phyloP scores from a whole-genome alignment of 2,113 vertebrate genomes.

The Prolemur simus region DNA sequence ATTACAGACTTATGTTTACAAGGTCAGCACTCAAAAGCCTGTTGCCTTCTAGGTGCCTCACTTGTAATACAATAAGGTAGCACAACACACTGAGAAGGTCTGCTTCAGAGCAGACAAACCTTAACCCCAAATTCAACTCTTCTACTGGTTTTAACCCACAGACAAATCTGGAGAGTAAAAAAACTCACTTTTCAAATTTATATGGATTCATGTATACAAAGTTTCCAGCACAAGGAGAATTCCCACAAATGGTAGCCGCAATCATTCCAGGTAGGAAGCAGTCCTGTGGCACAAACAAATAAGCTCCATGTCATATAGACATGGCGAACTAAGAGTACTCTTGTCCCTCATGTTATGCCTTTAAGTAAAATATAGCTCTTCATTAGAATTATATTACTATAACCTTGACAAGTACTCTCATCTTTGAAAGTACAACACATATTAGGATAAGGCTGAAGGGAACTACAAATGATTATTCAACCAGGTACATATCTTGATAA shows the following conservation, averaged over 20 bases:
- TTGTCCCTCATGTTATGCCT: background rate
- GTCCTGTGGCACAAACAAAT: background rate
- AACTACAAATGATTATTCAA: background rate
- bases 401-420: background rate
- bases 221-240: background rate
- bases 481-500: background rate
- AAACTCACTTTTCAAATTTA: background rate
- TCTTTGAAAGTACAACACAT: background rate
- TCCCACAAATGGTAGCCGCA: background rate
- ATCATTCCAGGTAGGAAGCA: background rate
- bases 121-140: background rate
- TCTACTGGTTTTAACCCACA: background rate
- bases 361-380: background rate
- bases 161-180: background rate
- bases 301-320: background rate
- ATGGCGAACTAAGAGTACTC: background rate
- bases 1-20: background rate
- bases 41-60: background rate
- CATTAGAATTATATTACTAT: background rate
- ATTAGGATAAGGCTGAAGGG: background rate
- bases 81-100: background rate
- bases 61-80: background rate
- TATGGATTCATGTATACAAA: background rate
- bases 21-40: background rate
- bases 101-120: background rate